These are phyloP conservation scores for Lysandra bellargus DNA, from an alignment of 2,888 invertebrate genomes.

Conservation along the genomic window DNA sequence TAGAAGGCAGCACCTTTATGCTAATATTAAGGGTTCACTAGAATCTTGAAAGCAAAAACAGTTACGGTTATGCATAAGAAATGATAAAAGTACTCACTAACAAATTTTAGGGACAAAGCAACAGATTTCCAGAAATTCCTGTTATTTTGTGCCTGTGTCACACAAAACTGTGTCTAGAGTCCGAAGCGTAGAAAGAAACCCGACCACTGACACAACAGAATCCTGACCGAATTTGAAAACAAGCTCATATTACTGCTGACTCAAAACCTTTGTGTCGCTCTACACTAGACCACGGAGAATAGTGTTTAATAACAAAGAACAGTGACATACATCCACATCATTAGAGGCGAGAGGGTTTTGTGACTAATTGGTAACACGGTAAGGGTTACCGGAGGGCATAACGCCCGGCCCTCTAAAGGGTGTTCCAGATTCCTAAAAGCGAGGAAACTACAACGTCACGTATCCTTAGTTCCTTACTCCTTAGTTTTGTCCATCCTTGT, in stretches of 20 bases:
- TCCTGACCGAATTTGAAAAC: not conserved
- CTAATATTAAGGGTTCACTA: no score
- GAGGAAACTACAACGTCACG: not conserved
- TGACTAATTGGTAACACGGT: constrained; percentile 11
- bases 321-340: constrained; percentile 1
- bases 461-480: not conserved
- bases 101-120: no score
- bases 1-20: no score
- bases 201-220: no score
- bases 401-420: not conserved
- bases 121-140: no score
- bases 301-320: not conserved
- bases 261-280: not conserved
- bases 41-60: no score
- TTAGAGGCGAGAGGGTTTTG: not conserved
- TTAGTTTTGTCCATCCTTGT: no score
- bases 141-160: no score
- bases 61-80: no score
- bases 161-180: no score
- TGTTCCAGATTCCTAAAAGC: not conserved
- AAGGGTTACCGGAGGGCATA: not conserved
- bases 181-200: no score
- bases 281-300: not conserved
- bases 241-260: not conserved
- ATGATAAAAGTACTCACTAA: no score